These are phyloP conservation scores for Hecatera dysodea DNA, from an alignment of 2,888 invertebrate species.

Conservation along the genomic window DNA sequence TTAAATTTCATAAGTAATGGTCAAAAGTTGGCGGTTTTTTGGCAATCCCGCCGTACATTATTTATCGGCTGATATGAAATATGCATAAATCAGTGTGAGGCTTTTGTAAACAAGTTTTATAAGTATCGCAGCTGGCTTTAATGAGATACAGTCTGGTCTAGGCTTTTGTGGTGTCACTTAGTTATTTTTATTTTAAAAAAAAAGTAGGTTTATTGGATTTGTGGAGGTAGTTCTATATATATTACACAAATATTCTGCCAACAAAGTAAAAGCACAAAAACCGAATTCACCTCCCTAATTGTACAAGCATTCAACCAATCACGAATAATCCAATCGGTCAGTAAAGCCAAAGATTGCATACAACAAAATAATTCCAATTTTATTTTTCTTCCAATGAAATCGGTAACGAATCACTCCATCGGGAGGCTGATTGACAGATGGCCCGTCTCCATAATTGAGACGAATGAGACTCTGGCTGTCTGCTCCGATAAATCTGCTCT, in stretches of 20 bases:
- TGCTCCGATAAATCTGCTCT: slow-evolving; percentile 79
- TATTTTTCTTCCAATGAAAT: slow-evolving; percentile 75
- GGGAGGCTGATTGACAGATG: slow-evolving; percentile 89
- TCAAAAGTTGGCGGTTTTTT: slow-evolving; percentile 80
- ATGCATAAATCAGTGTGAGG: slow-evolving; percentile 79
- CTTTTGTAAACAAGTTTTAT: slow-evolving; percentile 77
- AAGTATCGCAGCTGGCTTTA: slow-evolving; percentile 70
- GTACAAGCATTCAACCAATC: neutral
- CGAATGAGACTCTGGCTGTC: slow-evolving; percentile 84
- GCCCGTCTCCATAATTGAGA: slow-evolving; percentile 89
- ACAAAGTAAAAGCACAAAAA: neutral
- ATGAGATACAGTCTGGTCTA: slow-evolving; percentile 61
- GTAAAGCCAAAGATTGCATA: slow-evolving; percentile 48
- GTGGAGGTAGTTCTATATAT: too few relatives aligned
- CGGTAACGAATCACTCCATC: slow-evolving; percentile 86
- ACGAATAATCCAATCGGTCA: slow-evolving; percentile 14
- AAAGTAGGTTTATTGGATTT: too few relatives aligned
- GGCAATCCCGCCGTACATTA: slow-evolving; percentile 77
- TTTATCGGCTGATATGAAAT: slow-evolving; percentile 82
- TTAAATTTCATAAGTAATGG: slow-evolving; percentile 86
- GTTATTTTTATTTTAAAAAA: neutral
- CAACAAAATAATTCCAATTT: slow-evolving; percentile 58
- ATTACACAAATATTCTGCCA: too few relatives aligned
- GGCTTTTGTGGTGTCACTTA: slow-evolving; percentile 19
- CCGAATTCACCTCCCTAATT: neutral